Evolutionary conservation across 2,113 vertebrate genomes (phyloP).

Genomic region (Lathamus discolor): DNA sequence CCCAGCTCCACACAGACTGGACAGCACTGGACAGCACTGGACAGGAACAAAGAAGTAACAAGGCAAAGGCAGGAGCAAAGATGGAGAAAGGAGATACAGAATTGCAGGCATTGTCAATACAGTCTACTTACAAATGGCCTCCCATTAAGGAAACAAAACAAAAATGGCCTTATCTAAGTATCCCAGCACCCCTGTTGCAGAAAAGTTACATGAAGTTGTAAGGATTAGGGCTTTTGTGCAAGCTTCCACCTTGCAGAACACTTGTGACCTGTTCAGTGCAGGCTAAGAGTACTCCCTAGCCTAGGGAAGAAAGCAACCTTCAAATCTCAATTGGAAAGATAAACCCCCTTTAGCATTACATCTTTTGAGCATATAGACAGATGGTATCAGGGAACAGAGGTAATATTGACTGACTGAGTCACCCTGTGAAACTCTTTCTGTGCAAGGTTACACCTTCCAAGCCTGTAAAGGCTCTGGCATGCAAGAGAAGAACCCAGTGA

Average conservation of each 20-base stretch:
- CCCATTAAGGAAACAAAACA: not conserved
- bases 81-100: not conserved
- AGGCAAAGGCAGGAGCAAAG: not conserved
- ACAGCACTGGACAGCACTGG: not conserved
- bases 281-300: not conserved
- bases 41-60: not conserved
- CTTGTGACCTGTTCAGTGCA: not conserved
- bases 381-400: not conserved
- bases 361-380: not conserved
- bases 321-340: not conserved
- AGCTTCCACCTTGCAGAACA: not conserved
- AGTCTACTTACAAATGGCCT: not conserved
- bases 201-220: not conserved
- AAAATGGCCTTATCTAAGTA: not conserved
- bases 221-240: not conserved
- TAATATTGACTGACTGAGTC: conserved; percentile 71
- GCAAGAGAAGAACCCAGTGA: not conserved
- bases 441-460: conserved; percentile 30
- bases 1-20: not conserved
- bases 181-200: not conserved
- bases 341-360: not conserved
- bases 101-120: not conserved
- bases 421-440: conserved; percentile 24
- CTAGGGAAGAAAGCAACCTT: not conserved
- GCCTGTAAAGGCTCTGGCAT: conserved; percentile 34